Percentiles rank a stretch among this genome's conserved stretches.
These are phyloP conservation scores for Dryococelus australis DNA, from an alignment of 2,888 invertebrate species.

Conservation along the genomic window DNA sequence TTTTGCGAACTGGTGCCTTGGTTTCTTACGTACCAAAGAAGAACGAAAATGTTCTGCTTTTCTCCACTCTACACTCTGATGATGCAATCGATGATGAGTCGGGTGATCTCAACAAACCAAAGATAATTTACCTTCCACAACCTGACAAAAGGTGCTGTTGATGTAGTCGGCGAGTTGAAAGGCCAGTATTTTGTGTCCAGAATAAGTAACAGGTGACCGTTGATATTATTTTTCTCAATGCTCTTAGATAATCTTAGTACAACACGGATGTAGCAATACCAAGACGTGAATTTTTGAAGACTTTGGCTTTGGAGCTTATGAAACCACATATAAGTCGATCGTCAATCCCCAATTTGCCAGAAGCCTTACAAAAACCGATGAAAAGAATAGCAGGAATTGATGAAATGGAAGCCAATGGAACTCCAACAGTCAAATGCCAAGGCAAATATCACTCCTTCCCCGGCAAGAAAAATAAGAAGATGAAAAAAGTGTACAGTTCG, in stretches of 20 bases:
- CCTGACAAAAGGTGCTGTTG: not conserved
- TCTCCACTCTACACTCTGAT: not conserved
- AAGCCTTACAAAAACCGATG: not conserved
- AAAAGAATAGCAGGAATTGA: not conserved
- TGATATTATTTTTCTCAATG: not conserved
- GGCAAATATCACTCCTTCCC: not conserved
- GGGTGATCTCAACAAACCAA: not conserved
- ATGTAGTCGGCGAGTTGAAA: not conserved
- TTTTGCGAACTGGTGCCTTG: not conserved
- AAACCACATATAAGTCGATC: not conserved
- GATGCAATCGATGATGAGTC: not conserved
- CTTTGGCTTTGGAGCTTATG: not conserved
- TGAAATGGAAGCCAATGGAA: not conserved
- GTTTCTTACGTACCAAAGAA: not conserved
- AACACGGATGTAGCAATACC: not conserved
- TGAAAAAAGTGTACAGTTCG: not conserved
- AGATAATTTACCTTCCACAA: conserved; percentile 1
- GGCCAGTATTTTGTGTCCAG: not conserved
- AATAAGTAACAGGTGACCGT: not conserved
- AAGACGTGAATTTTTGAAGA: not conserved
- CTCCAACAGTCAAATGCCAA: not conserved
- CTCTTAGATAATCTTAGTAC: not conserved
- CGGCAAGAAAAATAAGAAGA: not conserved
- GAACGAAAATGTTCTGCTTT: not conserved
- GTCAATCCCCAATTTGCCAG: not conserved